Conservation (phyloP, 1,140 invertebrate species). For the Hyles euphorbiae region DNA sequence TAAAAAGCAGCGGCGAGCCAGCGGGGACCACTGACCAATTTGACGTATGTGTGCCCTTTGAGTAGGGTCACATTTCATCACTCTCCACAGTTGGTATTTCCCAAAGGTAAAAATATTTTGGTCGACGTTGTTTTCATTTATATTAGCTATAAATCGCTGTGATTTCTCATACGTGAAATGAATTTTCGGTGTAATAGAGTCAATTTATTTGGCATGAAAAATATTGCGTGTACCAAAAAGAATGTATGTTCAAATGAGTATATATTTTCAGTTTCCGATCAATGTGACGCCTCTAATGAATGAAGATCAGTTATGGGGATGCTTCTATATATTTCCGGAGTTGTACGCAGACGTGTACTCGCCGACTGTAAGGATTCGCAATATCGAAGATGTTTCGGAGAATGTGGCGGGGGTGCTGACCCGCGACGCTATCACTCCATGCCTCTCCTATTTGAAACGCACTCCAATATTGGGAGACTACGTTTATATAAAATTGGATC, state of each 20-base stretch:
- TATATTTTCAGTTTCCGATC: constrained; percentile 43
- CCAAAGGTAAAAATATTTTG: constrained; percentile 25
- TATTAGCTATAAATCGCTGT: constrained; percentile 8
- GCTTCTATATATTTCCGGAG: constrained; percentile 61
- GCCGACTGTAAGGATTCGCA: constrained; percentile 40
- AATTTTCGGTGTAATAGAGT: background rate
- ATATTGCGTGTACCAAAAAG: background rate
- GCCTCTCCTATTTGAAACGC: constrained; percentile 57
- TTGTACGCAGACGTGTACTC: constrained; percentile 54
- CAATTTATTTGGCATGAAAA: background rate
- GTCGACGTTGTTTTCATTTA: constrained; percentile 15
- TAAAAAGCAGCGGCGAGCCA: constrained; percentile 21
- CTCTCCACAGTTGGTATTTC: constrained; percentile 20
- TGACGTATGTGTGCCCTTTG: constrained; percentile 23
- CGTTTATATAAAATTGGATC: constrained; percentile 60
- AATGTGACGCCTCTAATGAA: constrained; percentile 54
- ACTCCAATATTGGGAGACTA: constrained; percentile 55
- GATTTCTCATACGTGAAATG: constrained; percentile 8
- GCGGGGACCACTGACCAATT: constrained; percentile 15
- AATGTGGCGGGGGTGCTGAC: constrained; percentile 42
- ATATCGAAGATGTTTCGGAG: constrained; percentile 37
- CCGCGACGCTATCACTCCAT: constrained; percentile 45
- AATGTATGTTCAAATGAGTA: constrained; percentile 1
- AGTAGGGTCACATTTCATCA: constrained; percentile 30
- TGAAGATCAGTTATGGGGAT: constrained; percentile 58